Base-by-base conservation (phyloP, 1,140 invertebrate genomes). In the Sinella curviseta region DNA sequence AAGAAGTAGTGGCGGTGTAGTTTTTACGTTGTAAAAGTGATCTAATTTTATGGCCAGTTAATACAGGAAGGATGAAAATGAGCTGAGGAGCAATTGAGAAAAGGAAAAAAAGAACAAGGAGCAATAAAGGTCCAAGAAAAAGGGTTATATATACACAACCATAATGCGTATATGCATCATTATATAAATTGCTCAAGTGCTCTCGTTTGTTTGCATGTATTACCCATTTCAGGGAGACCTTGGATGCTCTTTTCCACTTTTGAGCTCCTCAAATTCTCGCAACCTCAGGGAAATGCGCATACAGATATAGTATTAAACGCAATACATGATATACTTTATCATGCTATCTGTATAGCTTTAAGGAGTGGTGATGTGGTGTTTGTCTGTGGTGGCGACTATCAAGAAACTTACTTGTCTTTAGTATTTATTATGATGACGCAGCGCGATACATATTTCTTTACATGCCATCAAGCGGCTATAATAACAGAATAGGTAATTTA, bases 31-130 rank as follows among this genome's bases (percentile, higher is more conserved):
- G 54, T 57, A 80, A 54, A 78, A 82, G 81, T 82, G 81, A 82
- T 82, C 80, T 80, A 82, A 82, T 82, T 82, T 82, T 82, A 82
- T 82, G 77, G 76, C 78, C 81, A 80, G 78, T 82, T 82, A 82
- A 82, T 82, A 73, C 77, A 55, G 30, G 74, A 36, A 60, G 54
- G 24, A 81, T 78, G 76, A 57, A 81, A 81, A 81, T 81, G 80
- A 81, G 77, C 73, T 77, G 26, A 33, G 65, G 31, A 70, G 31
- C 30, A 33, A 33, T 48, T 48, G 8, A 48, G 24, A 2, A 12
- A 70, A 33, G 12, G 31, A 70, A 33, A 70, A 70, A 12, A 70
- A 30, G 3, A 70, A 70, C 8, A 60, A 14, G n/a, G 55, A 60
- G 55, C 55, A 33, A 70, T 70, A 70, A 31, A 31, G 65, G 30